Base-by-base conservation (phyloP, 2,113 vertebrate species). In the Urocynchramus pylzowi region DNA sequence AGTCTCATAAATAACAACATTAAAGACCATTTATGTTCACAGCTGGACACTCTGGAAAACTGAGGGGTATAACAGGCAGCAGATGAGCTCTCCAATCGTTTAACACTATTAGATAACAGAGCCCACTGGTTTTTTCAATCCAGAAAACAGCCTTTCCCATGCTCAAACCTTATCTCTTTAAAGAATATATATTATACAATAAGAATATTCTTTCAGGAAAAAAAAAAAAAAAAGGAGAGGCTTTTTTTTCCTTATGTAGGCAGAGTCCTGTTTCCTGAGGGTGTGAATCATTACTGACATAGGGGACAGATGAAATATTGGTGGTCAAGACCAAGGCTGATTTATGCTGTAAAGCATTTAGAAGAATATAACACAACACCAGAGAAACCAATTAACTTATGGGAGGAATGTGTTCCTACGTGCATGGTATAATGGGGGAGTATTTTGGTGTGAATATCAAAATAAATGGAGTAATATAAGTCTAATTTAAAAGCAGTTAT, bases 1-100 rank as follows among this genome's bases (percentile, higher is more conserved):
- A 80, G 33, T 54, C 78, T 96, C 68, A 88, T 90, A 70, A 85
- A 63, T 78, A 88, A 78, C 47, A 88, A 74, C 44, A 59, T 74
- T 77, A 88, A 92, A 86, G 27, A 16, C 56, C 17, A 53, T 94
- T 93, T 90, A 59, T 88, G 91, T 63, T 42, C 95, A 88, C 87
- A 95, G 71, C 82, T 94, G 90, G 87, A 92, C 39, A 54, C 39
- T 60, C 52, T 70, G 71, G 67, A 86, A 90, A 85, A 50, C 44
- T 47, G 74, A 68, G 59, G 6, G 17, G 4, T 64, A n/a, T 93
- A 93, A 76, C 7, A 76, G 23, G 73, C 61, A 87, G 60, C 28
- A 85, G 67, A 88, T 68, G 14, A 93, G 37, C 7, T 1, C 39
- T 91, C 35, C 22, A 59, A 5, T 67, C 13, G 39, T 77, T 84